These are phyloP conservation scores for Acrobasis suavella DNA, from an alignment of 2,888 invertebrate species.

Conservation along the genomic window DNA sequence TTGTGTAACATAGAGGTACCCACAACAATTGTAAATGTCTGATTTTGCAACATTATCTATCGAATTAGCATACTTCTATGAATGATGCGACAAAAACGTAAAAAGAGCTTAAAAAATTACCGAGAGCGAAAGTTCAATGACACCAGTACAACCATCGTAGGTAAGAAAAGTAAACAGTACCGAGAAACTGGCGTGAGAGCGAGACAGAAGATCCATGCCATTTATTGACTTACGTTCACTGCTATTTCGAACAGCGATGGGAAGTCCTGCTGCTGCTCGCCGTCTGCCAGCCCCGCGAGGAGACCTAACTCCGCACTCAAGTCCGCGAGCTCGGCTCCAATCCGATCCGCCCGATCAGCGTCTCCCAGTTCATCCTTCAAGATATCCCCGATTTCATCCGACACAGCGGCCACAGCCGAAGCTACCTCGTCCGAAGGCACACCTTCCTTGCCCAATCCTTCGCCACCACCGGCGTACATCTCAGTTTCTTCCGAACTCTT, in stretches of 20 bases:
- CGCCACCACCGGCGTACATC: conserved; percentile 60
- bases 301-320: conserved; percentile 73
- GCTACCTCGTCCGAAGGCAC: conserved; percentile 68
- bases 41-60: neutral
- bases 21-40: neutral
- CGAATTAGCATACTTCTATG: conserved; percentile 31
- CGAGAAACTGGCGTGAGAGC: conserved; percentile 30
- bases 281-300: conserved; percentile 70
- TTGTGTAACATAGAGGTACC: neutral
- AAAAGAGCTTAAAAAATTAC: conserved; percentile 9
- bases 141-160: conserved; percentile 17
- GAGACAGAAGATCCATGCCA: conserved; percentile 44
- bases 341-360: conserved; percentile 68
- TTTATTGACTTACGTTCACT: conserved; percentile 59
- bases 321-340: conserved; percentile 72
- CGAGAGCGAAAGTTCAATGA: conserved; percentile 27
- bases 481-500: conserved; percentile 59
- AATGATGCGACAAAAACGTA: conserved; percentile 23
- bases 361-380: conserved; percentile 74
- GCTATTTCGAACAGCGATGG: conserved; percentile 73
- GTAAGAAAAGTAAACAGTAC: conserved; percentile 31
- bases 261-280: conserved; percentile 66
- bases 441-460: conserved; percentile 54
- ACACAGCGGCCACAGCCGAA: conserved; percentile 71
- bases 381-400: conserved; percentile 76